Percentiles rank a stretch among this genome's conserved stretches.
phyloP scores from a whole-genome alignment of 2,888 invertebrate species.

The Perithous albicinctus region DNA sequence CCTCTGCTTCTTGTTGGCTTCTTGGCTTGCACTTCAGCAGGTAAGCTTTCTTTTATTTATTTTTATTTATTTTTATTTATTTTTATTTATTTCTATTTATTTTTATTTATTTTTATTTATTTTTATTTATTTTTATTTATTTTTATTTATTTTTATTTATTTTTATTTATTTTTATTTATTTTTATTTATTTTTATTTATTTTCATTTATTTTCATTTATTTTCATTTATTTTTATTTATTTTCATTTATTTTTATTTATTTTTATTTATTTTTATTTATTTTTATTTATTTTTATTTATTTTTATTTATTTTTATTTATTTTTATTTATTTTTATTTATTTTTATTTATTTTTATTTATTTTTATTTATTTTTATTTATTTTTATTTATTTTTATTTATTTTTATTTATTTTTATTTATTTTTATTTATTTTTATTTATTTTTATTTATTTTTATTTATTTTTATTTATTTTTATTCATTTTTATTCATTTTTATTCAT shows the following conservation, averaged over 20 bases:
- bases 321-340: constrained; percentile 29
- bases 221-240: constrained; percentile 8
- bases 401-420: constrained; percentile 6
- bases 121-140: constrained; percentile 2
- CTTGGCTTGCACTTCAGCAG: constrained; percentile 61
- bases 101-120: constrained; percentile 6
- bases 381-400: constrained; percentile 29
- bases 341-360: constrained; percentile 6
- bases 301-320: constrained; percentile 2
- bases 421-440: constrained; percentile 2
- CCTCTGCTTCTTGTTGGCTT: constrained; percentile 60
- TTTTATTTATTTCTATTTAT: constrained; percentile 11
- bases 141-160: constrained; percentile 29
- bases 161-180: constrained; percentile 6
- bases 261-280: constrained; percentile 29
- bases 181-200: constrained; percentile 2
- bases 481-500: constrained; percentile 1
- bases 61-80: too few relatives aligned
- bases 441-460: constrained; percentile 29
- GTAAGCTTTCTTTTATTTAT: constrained; percentile 62
- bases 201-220: constrained; percentile 26
- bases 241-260: background rate
- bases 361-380: constrained; percentile 2
- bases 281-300: constrained; percentile 6
- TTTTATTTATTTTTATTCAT: constrained; percentile 5